Evolutionary conservation across 1,140 invertebrate species (phyloP).

Genomic region (Xylocopa sonorina): DNA sequence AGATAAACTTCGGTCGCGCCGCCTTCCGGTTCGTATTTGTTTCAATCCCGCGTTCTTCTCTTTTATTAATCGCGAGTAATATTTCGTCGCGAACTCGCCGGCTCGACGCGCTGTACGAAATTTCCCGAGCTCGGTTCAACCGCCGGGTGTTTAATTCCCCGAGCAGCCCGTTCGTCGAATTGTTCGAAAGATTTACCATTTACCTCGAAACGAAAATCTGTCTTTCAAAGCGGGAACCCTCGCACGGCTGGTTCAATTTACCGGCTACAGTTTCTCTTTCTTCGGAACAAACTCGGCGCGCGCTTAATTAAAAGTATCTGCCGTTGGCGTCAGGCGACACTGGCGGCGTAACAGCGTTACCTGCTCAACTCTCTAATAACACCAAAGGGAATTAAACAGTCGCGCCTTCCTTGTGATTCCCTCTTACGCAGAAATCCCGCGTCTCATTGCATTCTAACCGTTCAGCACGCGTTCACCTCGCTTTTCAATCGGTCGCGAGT

Average conservation of each 20-base stretch:
- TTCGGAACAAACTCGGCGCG: constrained; percentile 1
- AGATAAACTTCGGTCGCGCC: too few relatives aligned
- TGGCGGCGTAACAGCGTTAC: constrained; percentile 33
- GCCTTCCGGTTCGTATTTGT: not conserved
- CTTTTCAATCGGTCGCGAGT: too few relatives aligned
- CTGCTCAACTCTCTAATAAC: constrained; percentile 35
- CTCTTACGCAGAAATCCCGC: constrained; percentile 27
- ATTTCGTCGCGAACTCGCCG: too few relatives aligned
- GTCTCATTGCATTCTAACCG: too few relatives aligned
- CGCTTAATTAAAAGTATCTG: constrained; percentile 41
- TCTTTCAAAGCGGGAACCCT: not conserved
- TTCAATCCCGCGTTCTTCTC: not conserved
- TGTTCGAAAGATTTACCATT: not conserved
- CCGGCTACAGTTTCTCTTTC: constrained; percentile 17
- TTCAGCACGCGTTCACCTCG: too few relatives aligned
- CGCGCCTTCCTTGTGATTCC: not conserved
- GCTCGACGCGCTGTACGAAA: too few relatives aligned
- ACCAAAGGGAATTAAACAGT: constrained; percentile 44
- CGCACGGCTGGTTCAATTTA: not conserved
- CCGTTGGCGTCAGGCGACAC: constrained; percentile 25
- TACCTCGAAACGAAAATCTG: not conserved
- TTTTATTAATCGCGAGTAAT: too few relatives aligned
- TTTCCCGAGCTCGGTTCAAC: too few relatives aligned
- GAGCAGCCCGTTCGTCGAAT: not conserved
- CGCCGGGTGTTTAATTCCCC: too few relatives aligned